Base-by-base conservation (phyloP, 2,113 vertebrate genomes). In the Odontesthes bonariensis region DNA sequence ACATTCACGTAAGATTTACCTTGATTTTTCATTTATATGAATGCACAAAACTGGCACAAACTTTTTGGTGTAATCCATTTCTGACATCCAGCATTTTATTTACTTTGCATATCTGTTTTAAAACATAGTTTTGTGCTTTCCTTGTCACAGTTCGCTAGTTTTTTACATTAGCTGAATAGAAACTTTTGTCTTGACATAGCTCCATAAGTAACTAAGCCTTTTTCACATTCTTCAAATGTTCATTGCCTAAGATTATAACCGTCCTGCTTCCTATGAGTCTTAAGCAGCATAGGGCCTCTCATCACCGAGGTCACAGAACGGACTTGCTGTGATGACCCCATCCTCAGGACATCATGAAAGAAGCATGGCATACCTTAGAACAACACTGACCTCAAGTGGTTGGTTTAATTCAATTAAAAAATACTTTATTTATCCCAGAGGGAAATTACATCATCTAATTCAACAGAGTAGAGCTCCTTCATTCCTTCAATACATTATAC, bases 371-470 rank as follows among this genome's bases (percentile, higher is more conserved):
- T 5, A 55, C 33, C 20, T 61, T 65, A 22, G 79, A 85, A 17
- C 91, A 91, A 88, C 75, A 89, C 84, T 91, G 89, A 87, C 90
- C 79, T 84, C 87, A 55, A 79, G 87, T 87, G 90, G 90, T 9
- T 27, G 51, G 11, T 53, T 22, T n/a, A n/a, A n/a, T n/a, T n/a
- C n/a, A n/a, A n/a, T n/a, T n/a, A n/a, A n/a, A n/a, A n/a, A n/a
- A n/a, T n/a, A n/a, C n/a, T n/a, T n/a, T n/a, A n/a, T n/a, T n/a
- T n/a, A n/a, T n/a, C n/a, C n/a, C n/a, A n/a, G n/a, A n/a, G n/a
- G n/a, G n/a, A n/a, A n/a, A n/a, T n/a, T 4, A 9, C 53, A 22
- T 14, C 8, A 58, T 33, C 20, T 69, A 60, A 38, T 23, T 17
- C 6, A 38, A 38, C 6, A 53, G 8, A 60, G 13, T 10, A 1